phyloP scores from a whole-genome alignment of 2,113 vertebrate genomes.

The Microcebus tavaratra region DNA sequence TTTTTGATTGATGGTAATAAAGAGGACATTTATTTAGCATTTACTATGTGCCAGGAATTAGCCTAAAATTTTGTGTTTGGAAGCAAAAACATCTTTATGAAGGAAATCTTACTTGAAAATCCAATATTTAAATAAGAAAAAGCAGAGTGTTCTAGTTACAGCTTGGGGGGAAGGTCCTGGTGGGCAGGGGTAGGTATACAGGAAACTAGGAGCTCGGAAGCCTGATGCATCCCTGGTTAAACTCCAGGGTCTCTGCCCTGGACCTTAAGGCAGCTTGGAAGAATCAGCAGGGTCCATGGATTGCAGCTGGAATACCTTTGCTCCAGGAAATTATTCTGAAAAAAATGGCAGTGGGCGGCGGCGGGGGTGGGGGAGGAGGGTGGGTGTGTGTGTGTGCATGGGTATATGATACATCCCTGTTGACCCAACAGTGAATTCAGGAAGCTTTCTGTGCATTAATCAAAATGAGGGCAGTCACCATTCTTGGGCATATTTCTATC shows the following conservation, averaged over 20 bases:
- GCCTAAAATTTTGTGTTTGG: not conserved
- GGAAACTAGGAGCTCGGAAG: not conserved
- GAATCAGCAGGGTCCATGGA: not conserved
- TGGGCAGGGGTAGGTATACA: accelerated
- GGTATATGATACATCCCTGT: not conserved
- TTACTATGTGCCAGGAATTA: not conserved
- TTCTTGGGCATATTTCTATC: not conserved
- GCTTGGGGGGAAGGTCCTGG: not conserved
- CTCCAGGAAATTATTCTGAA: not conserved
- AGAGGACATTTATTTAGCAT: not conserved
- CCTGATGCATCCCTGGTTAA: not conserved
- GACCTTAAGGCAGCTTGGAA: not conserved
- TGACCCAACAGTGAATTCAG: not conserved
- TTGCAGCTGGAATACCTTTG: not conserved
- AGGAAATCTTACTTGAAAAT: no score
- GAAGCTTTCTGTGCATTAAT: constrained; percentile 48
- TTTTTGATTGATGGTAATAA: not conserved
- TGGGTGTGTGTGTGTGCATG: not conserved
- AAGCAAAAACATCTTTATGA: no score
- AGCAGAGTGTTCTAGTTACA: not conserved
- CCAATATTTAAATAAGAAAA: not conserved
- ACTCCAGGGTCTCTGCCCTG: not conserved
- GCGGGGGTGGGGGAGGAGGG: no score
- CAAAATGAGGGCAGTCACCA: constrained; percentile 23
- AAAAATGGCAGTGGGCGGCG: accelerated